Base-by-base conservation (phyloP, 2,888 invertebrate species). In the Apamea monoglypha region DNA sequence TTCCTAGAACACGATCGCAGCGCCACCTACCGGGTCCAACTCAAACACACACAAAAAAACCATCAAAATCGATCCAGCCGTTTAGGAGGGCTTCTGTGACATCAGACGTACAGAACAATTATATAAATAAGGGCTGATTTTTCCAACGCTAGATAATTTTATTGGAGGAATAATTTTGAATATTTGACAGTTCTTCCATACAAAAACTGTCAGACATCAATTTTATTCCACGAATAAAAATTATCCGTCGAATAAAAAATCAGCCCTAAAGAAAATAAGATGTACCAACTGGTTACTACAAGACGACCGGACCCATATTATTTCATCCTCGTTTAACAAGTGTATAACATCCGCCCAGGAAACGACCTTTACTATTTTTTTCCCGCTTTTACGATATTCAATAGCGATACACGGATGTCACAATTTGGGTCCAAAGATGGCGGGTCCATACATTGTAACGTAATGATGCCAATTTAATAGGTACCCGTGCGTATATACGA, bases 351-450 rank as follows among this genome's bases (percentile, higher is more conserved):
- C 83, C 76, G 73, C 32, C 21, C 75, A 47, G 83, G 80, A 76
- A 79, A 73, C 61, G 61, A 76, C 70, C 79, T 84, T 78, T 74
- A 77, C 66, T 56, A 77, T 84, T 77, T 72, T 83, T 86, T 84
- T 79, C 67, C 76, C 63, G 47, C 32, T 79, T 59, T 73, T 75
- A 69, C 61, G 66, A 79, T 79, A 79, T 76, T 82, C 82, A 84
- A 86, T 86, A 76, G 74, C 69, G 64, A 70, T 74, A 68, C 75
- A 75, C 79, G 82, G 84, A 86, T 81, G 79, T 74, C 68, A 73
- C 75, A 86, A 86, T 86, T 84, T 81, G 76, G 78, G 61, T 50
- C 66, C 71, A 73, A 76, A 74, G 68, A 70, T 67, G 64, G 56
- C 64, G 72, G 82, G 16, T 79, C 75, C 44, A 83, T 71, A 64